A percentile compares a stretch with the other conserved stretches of the same genome.
These are phyloP conservation scores for Notothenia coriiceps DNA, from an alignment of 2,113 vertebrate species.

Conservation along the genomic window DNA sequence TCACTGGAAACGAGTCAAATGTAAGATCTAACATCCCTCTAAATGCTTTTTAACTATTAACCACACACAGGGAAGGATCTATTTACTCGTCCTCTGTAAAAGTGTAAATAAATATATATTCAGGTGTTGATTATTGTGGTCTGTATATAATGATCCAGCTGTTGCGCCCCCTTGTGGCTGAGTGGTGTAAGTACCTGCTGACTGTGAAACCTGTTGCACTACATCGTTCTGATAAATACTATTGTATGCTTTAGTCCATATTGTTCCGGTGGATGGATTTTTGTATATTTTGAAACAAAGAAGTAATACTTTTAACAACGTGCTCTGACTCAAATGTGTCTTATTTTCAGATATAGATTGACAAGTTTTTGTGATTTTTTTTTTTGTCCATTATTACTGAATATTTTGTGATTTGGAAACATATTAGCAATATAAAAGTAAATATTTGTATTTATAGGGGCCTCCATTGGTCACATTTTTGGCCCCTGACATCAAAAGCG, in stretches of 20 bases:
- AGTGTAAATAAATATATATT: slow-evolving; percentile 46
- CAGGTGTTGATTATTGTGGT: slow-evolving; percentile 28
- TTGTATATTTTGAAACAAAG: slow-evolving; percentile 58
- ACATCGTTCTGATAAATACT: slow-evolving; percentile 54
- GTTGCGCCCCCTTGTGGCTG: slow-evolving; percentile 39
- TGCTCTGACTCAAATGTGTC: slow-evolving; percentile 15
- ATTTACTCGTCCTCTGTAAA: slow-evolving; percentile 23
- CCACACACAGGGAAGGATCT: neutral
- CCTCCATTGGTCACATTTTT: too few relatives aligned
- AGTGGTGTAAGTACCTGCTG: slow-evolving; percentile 44
- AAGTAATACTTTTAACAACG: slow-evolving; percentile 60
- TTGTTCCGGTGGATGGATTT: slow-evolving; percentile 36
- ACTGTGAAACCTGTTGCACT: slow-evolving; percentile 71
- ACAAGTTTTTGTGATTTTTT: neutral
- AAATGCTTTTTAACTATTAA: neutral
- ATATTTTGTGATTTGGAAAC: neutral
- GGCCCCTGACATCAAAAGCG: neutral
- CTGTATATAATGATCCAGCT: slow-evolving; percentile 37
- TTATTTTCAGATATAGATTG: neutral
- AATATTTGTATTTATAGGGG: neutral
- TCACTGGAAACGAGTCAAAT: neutral
- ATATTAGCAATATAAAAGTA: neutral
- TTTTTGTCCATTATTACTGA: neutral
- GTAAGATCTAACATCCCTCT: neutral
- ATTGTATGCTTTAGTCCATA: slow-evolving; percentile 45